Conservation (phyloP, 1,140 invertebrate genomes). For the Drosophila mauritiana region DNA sequence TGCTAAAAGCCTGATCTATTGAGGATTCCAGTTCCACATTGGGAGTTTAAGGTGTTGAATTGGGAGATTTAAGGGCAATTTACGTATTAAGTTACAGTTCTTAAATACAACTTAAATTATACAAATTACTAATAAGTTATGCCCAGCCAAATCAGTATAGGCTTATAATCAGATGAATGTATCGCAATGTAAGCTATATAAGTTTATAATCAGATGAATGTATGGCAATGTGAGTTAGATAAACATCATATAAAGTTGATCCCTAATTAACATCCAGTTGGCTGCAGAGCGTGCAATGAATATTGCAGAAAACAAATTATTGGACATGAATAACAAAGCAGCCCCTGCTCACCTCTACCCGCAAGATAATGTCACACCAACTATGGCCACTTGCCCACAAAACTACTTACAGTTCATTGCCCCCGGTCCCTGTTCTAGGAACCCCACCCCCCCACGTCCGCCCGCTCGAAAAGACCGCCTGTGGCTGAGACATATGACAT, state of each 20-base stretch:
- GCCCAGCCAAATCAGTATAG: no score
- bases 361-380: constrained; percentile 24
- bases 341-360: not conserved
- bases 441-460: constrained; percentile 2
- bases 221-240: not conserved
- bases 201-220: not conserved
- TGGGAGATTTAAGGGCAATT: not conserved
- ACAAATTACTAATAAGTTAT: no score
- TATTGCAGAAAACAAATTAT: constrained; percentile 26
- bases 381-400: constrained; percentile 46
- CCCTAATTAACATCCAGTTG: not conserved
- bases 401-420: constrained; percentile 66
- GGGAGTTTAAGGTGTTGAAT: not conserved
- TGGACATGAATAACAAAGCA: not conserved
- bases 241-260: constrained; percentile 1
- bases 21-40: not conserved
- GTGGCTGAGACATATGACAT: constrained; percentile 74
- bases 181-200: not conserved
- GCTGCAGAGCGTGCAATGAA: constrained; percentile 21
- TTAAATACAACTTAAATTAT: no score
- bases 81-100: no score
- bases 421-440: not conserved
- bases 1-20: constrained; percentile 15
- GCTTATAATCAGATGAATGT: not conserved
- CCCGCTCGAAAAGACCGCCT: constrained; percentile 47